A percentile compares a stretch with the other conserved stretches of the same genome.
Evolutionary conservation across 2,797 vertebrate genomes (phyloP).

Genomic region (Oreochromis mossambicus): DNA sequence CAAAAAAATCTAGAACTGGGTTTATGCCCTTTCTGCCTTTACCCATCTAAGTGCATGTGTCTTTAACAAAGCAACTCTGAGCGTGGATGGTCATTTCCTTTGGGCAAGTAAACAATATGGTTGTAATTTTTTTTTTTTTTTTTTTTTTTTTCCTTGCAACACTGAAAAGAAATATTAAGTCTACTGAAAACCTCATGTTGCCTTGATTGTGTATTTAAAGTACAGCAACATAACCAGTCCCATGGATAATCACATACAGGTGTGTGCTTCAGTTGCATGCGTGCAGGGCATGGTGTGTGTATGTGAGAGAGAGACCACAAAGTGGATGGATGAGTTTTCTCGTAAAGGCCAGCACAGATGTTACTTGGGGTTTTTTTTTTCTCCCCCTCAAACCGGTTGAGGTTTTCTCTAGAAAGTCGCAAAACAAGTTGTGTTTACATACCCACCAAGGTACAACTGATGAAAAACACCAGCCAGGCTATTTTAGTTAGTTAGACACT

Average conservation of each 20-base stretch:
- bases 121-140: not conserved
- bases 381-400: slow-evolving; percentile 45
- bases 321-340: slow-evolving; percentile 67
- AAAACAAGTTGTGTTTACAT: slow-evolving; percentile 55
- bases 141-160: not conserved
- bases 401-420: slow-evolving; percentile 63
- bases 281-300: slow-evolving; percentile 22
- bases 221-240: not conserved
- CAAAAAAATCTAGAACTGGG: not conserved
- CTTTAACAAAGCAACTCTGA: not conserved
- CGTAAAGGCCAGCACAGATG: slow-evolving; percentile 73
- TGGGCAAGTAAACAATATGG: not conserved
- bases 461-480: slow-evolving; percentile 13
- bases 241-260: slow-evolving; percentile 49
- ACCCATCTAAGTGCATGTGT: not conserved
- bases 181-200: not conserved
- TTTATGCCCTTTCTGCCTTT: not conserved
- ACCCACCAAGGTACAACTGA: slow-evolving; percentile 23
- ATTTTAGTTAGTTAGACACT: not conserved
- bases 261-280: slow-evolving; percentile 44
- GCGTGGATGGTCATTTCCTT: not conserved
- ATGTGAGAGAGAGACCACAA: slow-evolving; percentile 43
- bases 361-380: slow-evolving; percentile 35
- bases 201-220: not conserved
- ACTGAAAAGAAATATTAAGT: not conserved